Evolutionary conservation across 2,113 vertebrate genomes (phyloP), one percentile per base, ranked within the genome.

Genomic region (Neolamprologus variostigma): DNA sequence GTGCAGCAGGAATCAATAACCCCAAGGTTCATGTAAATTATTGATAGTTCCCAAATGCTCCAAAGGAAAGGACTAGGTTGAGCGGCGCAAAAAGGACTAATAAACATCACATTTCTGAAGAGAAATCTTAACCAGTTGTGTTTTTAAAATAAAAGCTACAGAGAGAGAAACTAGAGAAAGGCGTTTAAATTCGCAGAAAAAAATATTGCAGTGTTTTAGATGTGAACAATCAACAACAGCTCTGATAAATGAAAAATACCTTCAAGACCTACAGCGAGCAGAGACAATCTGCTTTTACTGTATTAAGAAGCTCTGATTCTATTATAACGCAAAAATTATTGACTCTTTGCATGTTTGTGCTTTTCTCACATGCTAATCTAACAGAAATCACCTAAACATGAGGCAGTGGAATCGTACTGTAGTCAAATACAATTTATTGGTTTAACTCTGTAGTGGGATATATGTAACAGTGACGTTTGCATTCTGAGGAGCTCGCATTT

Each of bases 391-490:
- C 7, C 57, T 82, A 71, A 85, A 92, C 78, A 90, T 4, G 12
- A 90, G 86, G 68, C 78, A 87, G 76, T 35, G 31, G 50, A 83
- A 59, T 83, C 50, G 16, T 5, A 79, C 26, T 68, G 84, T 91
- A 94, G 61, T 92, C 83, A 93, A 90, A 92, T 87, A 85, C 86
- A 80, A 63, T 92, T 93, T 93, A 92, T 93, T 94, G 21, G 13
- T 88, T 93, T 86, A 71, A 63, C n/a, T 84, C 91, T 93, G 92
- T 91, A 90, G 83, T 71, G 84, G 84, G 80, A 88, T 92, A 90
- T 84, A 93, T 83, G 42, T 87, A 85, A 91, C 92, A 90, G 61
- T 83, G 78, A 84, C n/a, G 51, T 86, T 90, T 94, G 86, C 87
- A 89, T 89, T 89, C 85, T 89, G 86, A 87, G 85, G 86, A 91